phyloP scores from a whole-genome alignment of 2,797 vertebrate species.

The Enoplosus armatus region DNA sequence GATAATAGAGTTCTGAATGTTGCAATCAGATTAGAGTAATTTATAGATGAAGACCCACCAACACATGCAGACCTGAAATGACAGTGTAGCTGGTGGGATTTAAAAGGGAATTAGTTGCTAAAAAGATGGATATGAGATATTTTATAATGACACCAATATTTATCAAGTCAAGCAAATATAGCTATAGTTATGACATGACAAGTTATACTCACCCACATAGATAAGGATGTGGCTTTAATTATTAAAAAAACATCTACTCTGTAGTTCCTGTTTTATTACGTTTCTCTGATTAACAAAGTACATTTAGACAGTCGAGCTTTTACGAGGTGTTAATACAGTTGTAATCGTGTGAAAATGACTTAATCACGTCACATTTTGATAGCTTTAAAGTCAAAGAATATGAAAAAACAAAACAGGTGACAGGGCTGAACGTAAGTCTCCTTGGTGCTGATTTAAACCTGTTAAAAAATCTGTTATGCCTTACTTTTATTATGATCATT shows the following conservation, averaged over 20 bases:
- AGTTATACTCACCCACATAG: slow-evolving; percentile 19
- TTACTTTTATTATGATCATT: not conserved
- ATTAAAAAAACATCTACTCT: not conserved
- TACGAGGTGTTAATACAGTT: not conserved
- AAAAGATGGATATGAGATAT: slow-evolving; percentile 28
- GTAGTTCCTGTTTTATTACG: not conserved
- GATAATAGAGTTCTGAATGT: slow-evolving; percentile 37
- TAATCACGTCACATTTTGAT: not conserved
- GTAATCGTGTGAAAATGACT: slow-evolving; percentile 2
- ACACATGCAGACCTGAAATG: slow-evolving; percentile 29
- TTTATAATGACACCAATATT: slow-evolving; percentile 36
- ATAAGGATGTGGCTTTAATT: slow-evolving; percentile 10
- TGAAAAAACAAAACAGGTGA: not conserved
- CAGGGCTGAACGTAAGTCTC: not conserved
- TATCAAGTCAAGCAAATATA: slow-evolving; percentile 11
- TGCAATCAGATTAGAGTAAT: slow-evolving; percentile 62
- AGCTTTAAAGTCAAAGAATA: not conserved
- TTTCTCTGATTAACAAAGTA: not conserved
- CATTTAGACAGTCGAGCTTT: not conserved
- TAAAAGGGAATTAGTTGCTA: slow-evolving; percentile 17
- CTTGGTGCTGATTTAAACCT: not conserved
- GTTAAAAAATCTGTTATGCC: not conserved
- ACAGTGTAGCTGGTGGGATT: slow-evolving; percentile 19
- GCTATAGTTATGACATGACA: slow-evolving; percentile 2
- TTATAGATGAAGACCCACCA: slow-evolving; percentile 19